Evolutionary conservation across 2,797 vertebrate genomes (phyloP).

Genomic region (Acanthurus tractus): DNA sequence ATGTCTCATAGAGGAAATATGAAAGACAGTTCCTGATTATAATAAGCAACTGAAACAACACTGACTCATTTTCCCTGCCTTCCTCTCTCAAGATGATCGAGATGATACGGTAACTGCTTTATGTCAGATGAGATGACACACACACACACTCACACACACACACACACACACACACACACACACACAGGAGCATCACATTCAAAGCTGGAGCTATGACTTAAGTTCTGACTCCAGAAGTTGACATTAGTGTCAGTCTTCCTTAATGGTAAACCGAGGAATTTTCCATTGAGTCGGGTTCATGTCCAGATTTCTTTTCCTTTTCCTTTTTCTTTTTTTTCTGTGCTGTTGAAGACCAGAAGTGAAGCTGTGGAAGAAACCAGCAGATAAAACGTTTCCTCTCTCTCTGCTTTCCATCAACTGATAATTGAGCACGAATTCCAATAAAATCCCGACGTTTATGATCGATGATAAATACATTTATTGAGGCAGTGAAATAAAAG

Average conservation of each 20-base stretch:
- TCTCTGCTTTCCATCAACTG: conserved; percentile 14
- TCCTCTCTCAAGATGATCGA: conserved; percentile 44
- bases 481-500: too few species aligned
- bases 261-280: conserved; percentile 75
- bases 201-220: conserved; percentile 32
- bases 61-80: conserved; percentile 58
- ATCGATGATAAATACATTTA: too few species aligned
- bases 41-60: conserved; percentile 36
- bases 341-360: conserved; percentile 3
- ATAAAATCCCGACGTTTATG: too few species aligned
- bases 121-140: conserved; percentile 48
- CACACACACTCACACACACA: conserved; percentile 21
- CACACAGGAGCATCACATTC: conserved; percentile 28
- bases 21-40: conserved; percentile 56
- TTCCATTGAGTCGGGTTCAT: conserved; percentile 71
- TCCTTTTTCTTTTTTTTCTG: conserved; percentile 1
- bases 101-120: conserved; percentile 64
- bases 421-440: background rate
- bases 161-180: conserved; percentile 27
- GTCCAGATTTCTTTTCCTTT: conserved; percentile 31
- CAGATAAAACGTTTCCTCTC: conserved; percentile 1
- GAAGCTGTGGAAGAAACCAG: background rate
- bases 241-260: conserved; percentile 78
- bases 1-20: conserved; percentile 50
- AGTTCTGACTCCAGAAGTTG: conserved; percentile 72